phyloP scores from a whole-genome alignment of 1,140 invertebrate species.

The Phocides pigmalion region DNA sequence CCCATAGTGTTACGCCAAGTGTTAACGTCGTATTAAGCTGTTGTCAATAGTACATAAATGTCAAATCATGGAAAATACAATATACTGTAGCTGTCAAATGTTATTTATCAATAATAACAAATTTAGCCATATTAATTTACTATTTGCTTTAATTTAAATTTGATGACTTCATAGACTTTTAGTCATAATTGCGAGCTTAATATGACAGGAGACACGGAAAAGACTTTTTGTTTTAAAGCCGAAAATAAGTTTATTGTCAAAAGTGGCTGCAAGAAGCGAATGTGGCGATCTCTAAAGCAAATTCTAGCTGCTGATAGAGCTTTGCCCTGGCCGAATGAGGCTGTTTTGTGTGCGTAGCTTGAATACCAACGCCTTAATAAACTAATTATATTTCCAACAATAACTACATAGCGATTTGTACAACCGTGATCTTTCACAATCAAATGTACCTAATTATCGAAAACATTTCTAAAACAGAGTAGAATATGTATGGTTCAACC shows the following conservation, averaged over 20 bases:
- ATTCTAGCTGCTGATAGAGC: slow-evolving; percentile 89
- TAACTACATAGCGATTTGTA: no score
- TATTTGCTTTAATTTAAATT: not conserved
- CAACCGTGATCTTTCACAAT: no score
- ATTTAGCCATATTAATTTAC: not conserved
- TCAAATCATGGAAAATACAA: no score
- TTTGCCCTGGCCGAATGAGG: slow-evolving; percentile 88
- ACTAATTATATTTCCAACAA: not conserved
- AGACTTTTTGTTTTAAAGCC: slow-evolving; percentile 65
- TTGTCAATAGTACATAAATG: no score
- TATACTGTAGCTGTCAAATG: no score
- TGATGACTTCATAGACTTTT: not conserved
- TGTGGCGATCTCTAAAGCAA: slow-evolving; percentile 92
- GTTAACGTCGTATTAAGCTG: no score
- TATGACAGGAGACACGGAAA: slow-evolving; percentile 64
- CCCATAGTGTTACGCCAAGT: no score
- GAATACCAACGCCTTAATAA: not conserved
- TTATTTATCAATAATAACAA: no score
- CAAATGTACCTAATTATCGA: no score
- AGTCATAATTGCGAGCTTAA: not conserved
- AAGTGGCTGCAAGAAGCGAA: slow-evolving; percentile 86
- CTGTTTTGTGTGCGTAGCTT: slow-evolving; percentile 86
- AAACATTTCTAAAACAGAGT: no score
- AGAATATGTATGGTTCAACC: no score
- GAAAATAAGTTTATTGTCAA: slow-evolving; percentile 77